A percentile compares a stretch with the other conserved stretches of the same genome.
These are phyloP conservation scores for Plagodis pulveraria DNA, from an alignment of 2,888 invertebrate genomes.

Conservation along the genomic window DNA sequence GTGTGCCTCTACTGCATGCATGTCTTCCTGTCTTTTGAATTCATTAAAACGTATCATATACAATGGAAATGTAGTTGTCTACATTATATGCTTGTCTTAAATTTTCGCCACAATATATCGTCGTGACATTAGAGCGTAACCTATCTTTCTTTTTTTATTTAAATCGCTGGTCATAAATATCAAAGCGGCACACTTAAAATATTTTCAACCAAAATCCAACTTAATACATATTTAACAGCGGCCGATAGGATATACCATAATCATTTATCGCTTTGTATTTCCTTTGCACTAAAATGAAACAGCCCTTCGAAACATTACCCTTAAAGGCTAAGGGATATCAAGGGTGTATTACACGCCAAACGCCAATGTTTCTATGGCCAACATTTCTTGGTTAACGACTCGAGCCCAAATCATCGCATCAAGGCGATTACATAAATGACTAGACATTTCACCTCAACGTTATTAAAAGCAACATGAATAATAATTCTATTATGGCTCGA, in stretches of 20 bases:
- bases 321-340: constrained; percentile 3
- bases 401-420: constrained; percentile 27
- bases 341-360: constrained; percentile 8
- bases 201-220: too few relatives aligned
- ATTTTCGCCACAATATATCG: too few relatives aligned
- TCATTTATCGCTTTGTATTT: background rate
- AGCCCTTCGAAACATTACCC: constrained; percentile 8
- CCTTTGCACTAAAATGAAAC: constrained; percentile 6
- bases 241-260: background rate
- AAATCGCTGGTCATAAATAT: too few relatives aligned
- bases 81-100: too few relatives aligned
- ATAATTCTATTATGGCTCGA: constrained; percentile 47
- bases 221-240: background rate
- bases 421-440: constrained; percentile 39
- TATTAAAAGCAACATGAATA: constrained; percentile 39
- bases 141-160: too few relatives aligned
- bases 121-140: too few relatives aligned
- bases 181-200: too few relatives aligned
- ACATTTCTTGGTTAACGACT: constrained; percentile 14
- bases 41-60: too few relatives aligned
- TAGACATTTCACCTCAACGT: constrained; percentile 37
- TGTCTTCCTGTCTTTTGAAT: too few relatives aligned
- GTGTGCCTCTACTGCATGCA: too few relatives aligned
- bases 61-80: too few relatives aligned
- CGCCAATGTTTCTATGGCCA: constrained; percentile 6